Base-by-base conservation (phyloP, 2,113 vertebrate species). In the Aramus guarauna region DNA sequence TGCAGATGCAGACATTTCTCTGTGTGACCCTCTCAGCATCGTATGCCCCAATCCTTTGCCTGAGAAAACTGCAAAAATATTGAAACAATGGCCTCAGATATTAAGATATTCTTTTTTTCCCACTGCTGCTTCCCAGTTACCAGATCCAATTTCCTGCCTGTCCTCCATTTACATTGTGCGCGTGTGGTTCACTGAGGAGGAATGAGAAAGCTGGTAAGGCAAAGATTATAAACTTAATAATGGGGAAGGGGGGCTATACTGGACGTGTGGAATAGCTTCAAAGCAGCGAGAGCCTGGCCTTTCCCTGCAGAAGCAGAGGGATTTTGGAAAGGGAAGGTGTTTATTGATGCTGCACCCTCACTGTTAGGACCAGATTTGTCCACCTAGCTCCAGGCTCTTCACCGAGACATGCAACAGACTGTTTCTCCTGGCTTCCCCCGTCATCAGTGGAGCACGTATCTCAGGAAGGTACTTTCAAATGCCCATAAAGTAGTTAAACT, bases 231-330 rank as follows among this genome's bases (percentile, higher is more conserved):
- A 29, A 78, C 67, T 32, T 9, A 37, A 21, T 75, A 82, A 6
- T 3, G 22, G 41, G 10, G 23, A 36, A 88, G 17, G 19, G 24
- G 37, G 17, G 1, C 8, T 34, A 2, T 81, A 77, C 17, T 77
- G 90, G 80, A 11, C 7, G 0, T 6, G 27, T 27, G 19, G 66
- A 56, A 16, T 1, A 21, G 58, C 39, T n/a, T 34, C 0, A 1
- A 53, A 55, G 62, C 6, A 3, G 29, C 22, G 15, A 50, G 68
- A 68, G 45, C 67, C 43, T n/a, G 62, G 56, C 37, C 29, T 6
- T 71, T 62, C 81, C 60, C 41, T 74, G 81, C 30, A 29, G 16
- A 11, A 71, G 39, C 81, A 39, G 78, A 39, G 77, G 41, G 56
- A 24, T 45, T 71, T 67, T 6, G 85, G 74, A 12, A 62, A 6